Evolutionary conservation across 2,888 invertebrate species (phyloP).

Genomic region (Conistra vaccinii): DNA sequence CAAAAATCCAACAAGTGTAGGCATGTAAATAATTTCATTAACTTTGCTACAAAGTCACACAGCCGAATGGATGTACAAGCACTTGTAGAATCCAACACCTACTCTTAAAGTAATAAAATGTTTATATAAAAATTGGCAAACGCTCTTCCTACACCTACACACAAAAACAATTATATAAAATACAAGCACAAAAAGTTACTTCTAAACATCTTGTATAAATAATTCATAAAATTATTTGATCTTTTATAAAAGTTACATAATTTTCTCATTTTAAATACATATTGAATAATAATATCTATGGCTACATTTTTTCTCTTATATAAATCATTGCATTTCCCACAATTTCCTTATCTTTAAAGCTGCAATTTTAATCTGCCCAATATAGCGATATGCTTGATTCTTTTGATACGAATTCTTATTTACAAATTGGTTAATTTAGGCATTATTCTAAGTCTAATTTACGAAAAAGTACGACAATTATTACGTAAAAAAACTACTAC

Average conservation of each 20-base stretch:
- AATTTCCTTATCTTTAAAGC: slow-evolving; percentile 51
- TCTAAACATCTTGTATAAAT: slow-evolving; percentile 51
- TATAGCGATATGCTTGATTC: slow-evolving; percentile 44
- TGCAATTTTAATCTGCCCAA: slow-evolving; percentile 44
- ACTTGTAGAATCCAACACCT: slow-evolving; percentile 66
- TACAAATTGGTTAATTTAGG: slow-evolving; percentile 27
- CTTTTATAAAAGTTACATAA: slow-evolving; percentile 44
- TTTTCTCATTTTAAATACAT: slow-evolving; percentile 45
- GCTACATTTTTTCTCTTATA: slow-evolving; percentile 43
- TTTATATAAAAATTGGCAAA: slow-evolving; percentile 75
- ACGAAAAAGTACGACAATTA: slow-evolving; percentile 2
- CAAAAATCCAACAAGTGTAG: slow-evolving; percentile 59
- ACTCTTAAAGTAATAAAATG: slow-evolving; percentile 68
- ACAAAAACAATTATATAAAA: slow-evolving; percentile 71
- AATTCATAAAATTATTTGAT: slow-evolving; percentile 44
- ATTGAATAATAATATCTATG: slow-evolving; percentile 49
- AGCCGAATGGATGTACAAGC: slow-evolving; percentile 69
- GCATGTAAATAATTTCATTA: slow-evolving; percentile 56
- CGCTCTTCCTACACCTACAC: slow-evolving; percentile 77
- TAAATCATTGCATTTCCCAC: slow-evolving; percentile 52
- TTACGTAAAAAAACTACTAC: slow-evolving; percentile 2
- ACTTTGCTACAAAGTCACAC: slow-evolving; percentile 65
- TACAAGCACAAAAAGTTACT: slow-evolving; percentile 73
- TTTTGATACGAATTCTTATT: slow-evolving; percentile 39
- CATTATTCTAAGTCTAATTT: slow-evolving; percentile 36